A percentile compares a stretch with the other conserved stretches of the same genome.
These are phyloP conservation scores for Drosophila trapezifrons DNA, from an alignment of 1,140 invertebrate genomes.

Conservation along the genomic window DNA sequence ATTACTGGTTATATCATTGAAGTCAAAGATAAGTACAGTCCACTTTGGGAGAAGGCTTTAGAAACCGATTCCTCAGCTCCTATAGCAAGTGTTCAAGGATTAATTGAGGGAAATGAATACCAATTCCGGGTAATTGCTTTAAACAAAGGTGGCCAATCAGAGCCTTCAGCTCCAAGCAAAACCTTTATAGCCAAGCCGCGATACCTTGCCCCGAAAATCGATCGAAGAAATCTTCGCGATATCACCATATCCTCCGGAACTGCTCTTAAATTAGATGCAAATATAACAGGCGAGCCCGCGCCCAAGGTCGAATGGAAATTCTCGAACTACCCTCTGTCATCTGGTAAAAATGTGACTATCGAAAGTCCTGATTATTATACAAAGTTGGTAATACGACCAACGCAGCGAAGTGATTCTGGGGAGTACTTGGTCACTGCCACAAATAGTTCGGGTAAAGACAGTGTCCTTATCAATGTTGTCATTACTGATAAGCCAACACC, in stretches of 20 bases:
- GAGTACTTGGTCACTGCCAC: constrained; percentile 94
- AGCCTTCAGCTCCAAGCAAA: constrained; percentile 94
- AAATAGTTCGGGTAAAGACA: constrained; percentile 94
- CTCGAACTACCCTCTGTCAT: constrained; percentile 86
- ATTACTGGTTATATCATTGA: constrained; percentile 98
- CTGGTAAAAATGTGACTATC: constrained; percentile 87
- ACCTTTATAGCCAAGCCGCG: constrained; percentile 96
- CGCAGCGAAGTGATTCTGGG: constrained; percentile 92
- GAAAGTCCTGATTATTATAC: constrained; percentile 95
- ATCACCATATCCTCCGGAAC: constrained; percentile 95
- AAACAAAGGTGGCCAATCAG: constrained; percentile 96
- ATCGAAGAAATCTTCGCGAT: constrained; percentile 94
- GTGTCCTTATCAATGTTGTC: constrained; percentile 94
- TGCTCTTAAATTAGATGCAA: constrained; percentile 95
- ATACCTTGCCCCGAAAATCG: constrained; percentile 97
- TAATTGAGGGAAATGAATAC: constrained; percentile 98
- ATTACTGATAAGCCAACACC: constrained; percentile 95
- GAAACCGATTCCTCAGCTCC: constrained; percentile 91
- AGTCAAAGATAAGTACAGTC: constrained; percentile 98
- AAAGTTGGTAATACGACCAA: constrained; percentile 93
- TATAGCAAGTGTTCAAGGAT: constrained; percentile 91
- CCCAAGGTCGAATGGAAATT: constrained; percentile 95
- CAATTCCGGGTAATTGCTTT: constrained; percentile 98
- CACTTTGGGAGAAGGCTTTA: constrained; percentile 94
- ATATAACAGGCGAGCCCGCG: constrained; percentile 95